Evolutionary conservation across 2,113 vertebrate species (phyloP).

Genomic region (Rhinoderma darwinii): DNA sequence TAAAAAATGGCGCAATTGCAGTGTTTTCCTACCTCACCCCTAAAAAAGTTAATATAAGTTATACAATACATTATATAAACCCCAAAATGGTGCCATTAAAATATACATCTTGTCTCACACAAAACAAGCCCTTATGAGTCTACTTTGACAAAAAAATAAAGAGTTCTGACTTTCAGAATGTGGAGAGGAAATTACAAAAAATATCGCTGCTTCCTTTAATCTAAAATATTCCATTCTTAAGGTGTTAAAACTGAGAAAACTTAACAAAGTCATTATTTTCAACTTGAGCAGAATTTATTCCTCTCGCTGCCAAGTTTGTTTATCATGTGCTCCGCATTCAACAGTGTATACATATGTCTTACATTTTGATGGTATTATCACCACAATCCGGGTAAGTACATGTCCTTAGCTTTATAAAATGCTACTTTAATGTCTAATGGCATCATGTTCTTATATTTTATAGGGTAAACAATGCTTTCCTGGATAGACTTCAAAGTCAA

Average conservation of each 20-base stretch:
- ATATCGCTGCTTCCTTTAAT: too few species aligned
- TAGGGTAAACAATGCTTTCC: slow-evolving; percentile 56
- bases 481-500: slow-evolving; percentile 53
- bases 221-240: too few species aligned
- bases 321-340: background rate
- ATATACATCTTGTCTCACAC: too few species aligned
- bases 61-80: too few species aligned
- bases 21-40: too few species aligned
- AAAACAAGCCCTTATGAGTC: too few species aligned
- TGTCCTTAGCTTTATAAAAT: slow-evolving; percentile 1
- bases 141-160: too few species aligned
- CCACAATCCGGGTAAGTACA: background rate
- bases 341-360: slow-evolving; percentile 3
- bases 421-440: background rate
- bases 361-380: slow-evolving; percentile 20
- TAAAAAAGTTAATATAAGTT: too few species aligned
- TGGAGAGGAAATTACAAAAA: too few species aligned
- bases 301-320: background rate
- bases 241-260: background rate
- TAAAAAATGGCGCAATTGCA: too few species aligned
- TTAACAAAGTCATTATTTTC: background rate
- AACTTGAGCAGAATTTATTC: background rate
- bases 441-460: slow-evolving; percentile 22
- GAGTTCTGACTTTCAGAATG: too few species aligned
- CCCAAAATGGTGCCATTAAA: too few species aligned